A percentile compares a stretch with the other conserved stretches of the same genome.
phyloP scores from a whole-genome alignment of 2,888 invertebrate species.

The Hypsopygia costalis region DNA sequence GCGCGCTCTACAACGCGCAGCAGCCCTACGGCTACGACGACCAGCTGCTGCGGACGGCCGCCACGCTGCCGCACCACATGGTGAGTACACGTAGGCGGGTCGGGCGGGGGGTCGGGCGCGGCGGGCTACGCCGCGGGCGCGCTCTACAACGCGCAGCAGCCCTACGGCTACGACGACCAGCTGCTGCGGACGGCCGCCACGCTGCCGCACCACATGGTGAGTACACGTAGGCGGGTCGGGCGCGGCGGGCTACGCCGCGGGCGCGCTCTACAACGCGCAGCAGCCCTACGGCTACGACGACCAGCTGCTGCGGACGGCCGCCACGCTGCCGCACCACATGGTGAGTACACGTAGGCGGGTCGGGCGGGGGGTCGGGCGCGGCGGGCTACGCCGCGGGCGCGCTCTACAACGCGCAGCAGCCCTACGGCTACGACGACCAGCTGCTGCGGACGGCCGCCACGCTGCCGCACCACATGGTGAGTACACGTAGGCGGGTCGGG shows the following conservation, averaged over 20 bases:
- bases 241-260: constrained; percentile 75
- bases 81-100: constrained; percentile 24
- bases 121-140: constrained; percentile 82
- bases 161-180: constrained; percentile 71
- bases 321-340: constrained; percentile 72
- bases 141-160: constrained; percentile 78
- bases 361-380: constrained; percentile 38
- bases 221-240: constrained; percentile 44
- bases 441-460: constrained; percentile 12
- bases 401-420: constrained; percentile 78
- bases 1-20: constrained; percentile 81
- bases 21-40: constrained; percentile 78
- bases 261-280: constrained; percentile 81
- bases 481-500: constrained; percentile 44
- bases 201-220: too few species aligned
- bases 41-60: constrained; percentile 2
- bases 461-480: too few species aligned
- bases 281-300: constrained; percentile 78
- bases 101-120: constrained; percentile 38
- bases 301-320: constrained; percentile 2
- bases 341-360: constrained; percentile 24
- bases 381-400: constrained; percentile 82
- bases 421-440: constrained; percentile 71
- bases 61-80: constrained; percentile 72
- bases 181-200: constrained; percentile 12